Conservation (phyloP, 2,888 invertebrate species). For the Amorpha juglandis region DNA sequence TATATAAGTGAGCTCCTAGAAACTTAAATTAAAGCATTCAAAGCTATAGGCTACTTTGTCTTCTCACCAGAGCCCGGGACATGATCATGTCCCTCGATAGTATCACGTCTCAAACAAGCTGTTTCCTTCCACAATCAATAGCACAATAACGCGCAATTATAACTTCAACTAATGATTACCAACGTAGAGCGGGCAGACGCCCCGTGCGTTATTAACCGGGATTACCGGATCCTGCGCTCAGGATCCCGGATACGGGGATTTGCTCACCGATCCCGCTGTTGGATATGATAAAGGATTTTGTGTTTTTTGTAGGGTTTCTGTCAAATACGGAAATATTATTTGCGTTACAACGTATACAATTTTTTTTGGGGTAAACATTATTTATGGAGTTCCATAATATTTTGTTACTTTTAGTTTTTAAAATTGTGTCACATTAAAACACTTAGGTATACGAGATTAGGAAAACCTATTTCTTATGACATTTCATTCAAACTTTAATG, state of each 20-base stretch:
- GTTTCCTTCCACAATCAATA: slow-evolving; percentile 53
- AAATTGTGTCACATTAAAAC: neutral
- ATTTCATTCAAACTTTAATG: neutral
- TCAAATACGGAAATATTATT: slow-evolving; percentile 23
- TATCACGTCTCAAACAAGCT: slow-evolving; percentile 36
- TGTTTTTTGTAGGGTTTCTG: slow-evolving; percentile 31
- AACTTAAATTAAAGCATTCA: neutral
- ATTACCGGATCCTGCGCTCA: slow-evolving; percentile 75
- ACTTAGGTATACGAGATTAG: neutral
- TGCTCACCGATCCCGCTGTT: slow-evolving; percentile 77
- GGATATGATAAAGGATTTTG: slow-evolving; percentile 80
- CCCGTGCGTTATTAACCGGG: slow-evolving; percentile 81
- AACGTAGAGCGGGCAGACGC: slow-evolving; percentile 56
- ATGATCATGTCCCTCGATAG: neutral
- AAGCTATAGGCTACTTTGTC: neutral
- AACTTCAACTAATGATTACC: slow-evolving; percentile 76
- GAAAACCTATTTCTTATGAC: too few species aligned
- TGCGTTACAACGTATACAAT: slow-evolving; percentile 10
- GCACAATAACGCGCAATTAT: slow-evolving; percentile 73
- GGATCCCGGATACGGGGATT: slow-evolving; percentile 81
- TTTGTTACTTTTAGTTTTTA: neutral
- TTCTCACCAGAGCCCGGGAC: neutral
- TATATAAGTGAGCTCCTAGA: neutral
- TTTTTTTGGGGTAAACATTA: neutral
- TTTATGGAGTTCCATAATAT: neutral